Conservation (phyloP, 2,888 invertebrate species). For the Heteromyza rotundicornis region DNA sequence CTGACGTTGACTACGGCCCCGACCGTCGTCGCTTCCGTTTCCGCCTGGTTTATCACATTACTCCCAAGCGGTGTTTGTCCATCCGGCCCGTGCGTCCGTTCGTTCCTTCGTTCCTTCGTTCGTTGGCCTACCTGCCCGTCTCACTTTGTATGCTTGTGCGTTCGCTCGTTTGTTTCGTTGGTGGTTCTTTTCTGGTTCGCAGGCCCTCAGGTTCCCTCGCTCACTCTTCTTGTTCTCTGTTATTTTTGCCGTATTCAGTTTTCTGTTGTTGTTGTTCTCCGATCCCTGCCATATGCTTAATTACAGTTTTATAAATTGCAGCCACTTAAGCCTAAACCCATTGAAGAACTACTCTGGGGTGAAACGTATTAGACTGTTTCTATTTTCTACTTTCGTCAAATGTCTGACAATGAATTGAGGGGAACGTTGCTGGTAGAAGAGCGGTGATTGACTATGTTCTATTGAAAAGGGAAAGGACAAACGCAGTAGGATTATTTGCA, state of each 20-base stretch:
- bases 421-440: too few species aligned
- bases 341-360: too few species aligned
- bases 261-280: background rate
- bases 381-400: too few species aligned
- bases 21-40: background rate
- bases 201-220: too few species aligned
- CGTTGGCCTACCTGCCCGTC: background rate
- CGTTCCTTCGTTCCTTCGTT: background rate
- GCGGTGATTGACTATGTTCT: too few species aligned
- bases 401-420: too few species aligned
- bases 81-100: background rate
- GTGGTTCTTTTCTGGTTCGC: too few species aligned
- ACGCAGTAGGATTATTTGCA: too few species aligned
- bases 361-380: too few species aligned
- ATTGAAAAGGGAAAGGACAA: too few species aligned
- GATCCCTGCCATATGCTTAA: conserved; percentile 8
- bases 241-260: background rate
- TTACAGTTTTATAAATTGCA: conserved; percentile 21
- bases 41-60: background rate
- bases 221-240: background rate
- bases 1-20: too few species aligned
- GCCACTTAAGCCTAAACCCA: conserved; percentile 16
- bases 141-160: background rate
- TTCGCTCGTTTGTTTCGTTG: background rate
- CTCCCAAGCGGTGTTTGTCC: background rate